These are phyloP conservation scores for Nanorana parkeri DNA, from an alignment of 2,113 vertebrate genomes.

Conservation along the genomic window DNA sequence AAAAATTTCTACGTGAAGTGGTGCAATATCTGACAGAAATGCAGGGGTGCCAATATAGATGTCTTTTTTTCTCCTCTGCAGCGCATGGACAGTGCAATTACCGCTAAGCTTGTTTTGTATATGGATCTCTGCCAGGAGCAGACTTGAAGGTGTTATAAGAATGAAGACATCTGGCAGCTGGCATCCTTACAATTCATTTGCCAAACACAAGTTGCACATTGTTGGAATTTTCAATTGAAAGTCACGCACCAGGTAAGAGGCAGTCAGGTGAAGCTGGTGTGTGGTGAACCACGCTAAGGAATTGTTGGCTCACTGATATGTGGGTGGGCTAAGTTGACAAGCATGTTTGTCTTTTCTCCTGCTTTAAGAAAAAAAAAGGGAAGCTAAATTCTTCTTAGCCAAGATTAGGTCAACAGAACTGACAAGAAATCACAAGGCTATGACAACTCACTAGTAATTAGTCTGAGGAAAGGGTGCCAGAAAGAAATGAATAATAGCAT, in stretches of 20 bases:
- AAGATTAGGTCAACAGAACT: constrained; percentile 64
- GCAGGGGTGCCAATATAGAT: not conserved
- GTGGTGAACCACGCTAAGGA: constrained; percentile 61
- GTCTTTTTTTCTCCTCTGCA: constrained; percentile 61
- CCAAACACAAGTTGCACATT: constrained; percentile 75
- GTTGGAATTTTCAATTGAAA: constrained; percentile 74
- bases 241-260: constrained; percentile 75
- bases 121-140: constrained; percentile 78
- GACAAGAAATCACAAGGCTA: constrained; percentile 64
- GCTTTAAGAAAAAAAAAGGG: constrained; percentile 59
- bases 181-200: constrained; percentile 76
- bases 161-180: constrained; percentile 84
- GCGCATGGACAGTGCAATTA: constrained; percentile 71
- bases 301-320: constrained; percentile 58
- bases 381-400: constrained; percentile 51
- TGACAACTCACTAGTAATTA: constrained; percentile 67
- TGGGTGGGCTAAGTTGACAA: constrained; percentile 63
- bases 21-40: no score
- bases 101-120: constrained; percentile 75
- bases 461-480: constrained; percentile 61
- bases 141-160: constrained; percentile 81
- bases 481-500: constrained; percentile 63
- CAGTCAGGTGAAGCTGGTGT: constrained; percentile 69
- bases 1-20: no score
- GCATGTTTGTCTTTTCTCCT: constrained; percentile 62